Percentiles rank a stretch among this genome's conserved stretches.
phyloP scores from a whole-genome alignment of 2,888 invertebrate genomes.

The Colletes collaris region DNA sequence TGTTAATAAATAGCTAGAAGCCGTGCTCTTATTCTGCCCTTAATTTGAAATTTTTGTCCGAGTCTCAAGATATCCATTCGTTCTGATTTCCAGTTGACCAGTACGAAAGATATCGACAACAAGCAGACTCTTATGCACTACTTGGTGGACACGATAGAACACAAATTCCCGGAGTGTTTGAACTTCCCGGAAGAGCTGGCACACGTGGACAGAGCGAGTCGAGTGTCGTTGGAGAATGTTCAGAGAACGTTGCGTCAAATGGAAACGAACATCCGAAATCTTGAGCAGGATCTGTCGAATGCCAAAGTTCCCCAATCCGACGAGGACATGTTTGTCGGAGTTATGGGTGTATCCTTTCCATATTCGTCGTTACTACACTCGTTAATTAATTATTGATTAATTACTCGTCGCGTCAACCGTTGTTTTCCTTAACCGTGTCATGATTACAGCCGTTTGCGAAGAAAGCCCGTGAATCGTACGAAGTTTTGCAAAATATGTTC shows the following conservation, averaged over 20 bases:
- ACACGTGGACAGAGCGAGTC: constrained; percentile 94
- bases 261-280: constrained; percentile 93
- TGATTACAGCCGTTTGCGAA: constrained; percentile 87
- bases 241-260: constrained; percentile 93
- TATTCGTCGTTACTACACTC: not conserved
- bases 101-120: constrained; percentile 97
- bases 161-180: constrained; percentile 93
- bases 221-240: constrained; percentile 92
- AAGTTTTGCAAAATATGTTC: constrained; percentile 96
- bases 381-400: no score
- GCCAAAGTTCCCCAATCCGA: constrained; percentile 91
- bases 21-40: no score
- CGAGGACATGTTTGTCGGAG: constrained; percentile 93
- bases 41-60: no score
- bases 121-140: constrained; percentile 96
- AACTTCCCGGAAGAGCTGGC: constrained; percentile 94
- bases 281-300: constrained; percentile 95
- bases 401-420: no score
- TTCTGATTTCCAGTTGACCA: constrained; percentile 86
- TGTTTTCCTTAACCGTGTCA: constrained; percentile 63
- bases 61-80: not conserved
- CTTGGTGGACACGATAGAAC: constrained; percentile 93
- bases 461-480: constrained; percentile 93
- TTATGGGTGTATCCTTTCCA: constrained; percentile 91
- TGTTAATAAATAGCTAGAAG: no score